Percentiles rank a stretch among this genome's conserved stretches.
phyloP scores from a whole-genome alignment of 1,140 invertebrate genomes.

The silkworm (Bombyx mori) region DNA sequence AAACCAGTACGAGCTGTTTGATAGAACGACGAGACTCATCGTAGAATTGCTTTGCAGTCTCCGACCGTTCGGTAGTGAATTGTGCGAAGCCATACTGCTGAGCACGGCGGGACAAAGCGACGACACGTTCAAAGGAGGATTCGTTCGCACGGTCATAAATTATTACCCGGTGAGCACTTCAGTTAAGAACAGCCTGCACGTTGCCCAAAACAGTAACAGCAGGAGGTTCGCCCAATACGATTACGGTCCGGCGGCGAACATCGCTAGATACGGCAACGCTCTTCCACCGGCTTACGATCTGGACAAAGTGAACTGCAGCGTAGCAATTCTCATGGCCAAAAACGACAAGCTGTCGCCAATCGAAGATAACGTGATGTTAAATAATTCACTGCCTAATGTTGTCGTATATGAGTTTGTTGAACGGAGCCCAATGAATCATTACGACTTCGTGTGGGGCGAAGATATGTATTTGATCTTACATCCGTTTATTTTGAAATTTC shows the following conservation, averaged over 20 bases:
- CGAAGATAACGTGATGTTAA: constrained; percentile 65
- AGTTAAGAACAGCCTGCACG: constrained; percentile 76
- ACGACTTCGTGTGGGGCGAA: constrained; percentile 35
- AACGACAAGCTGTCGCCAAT: constrained; percentile 61
- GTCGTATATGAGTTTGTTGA: constrained; percentile 45
- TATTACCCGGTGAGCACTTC: constrained; percentile 51
- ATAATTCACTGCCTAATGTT: constrained; percentile 47
- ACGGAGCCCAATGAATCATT: constrained; percentile 56
- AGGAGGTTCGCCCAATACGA: constrained; percentile 29
- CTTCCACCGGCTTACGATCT: constrained; percentile 4
- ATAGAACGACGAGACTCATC: too few relatives aligned
- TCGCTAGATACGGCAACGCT: neutral
- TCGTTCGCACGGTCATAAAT: neutral
- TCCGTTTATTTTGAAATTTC: neutral
- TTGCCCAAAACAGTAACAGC: constrained; percentile 61
- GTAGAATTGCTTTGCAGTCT: neutral
- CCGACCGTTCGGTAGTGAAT: constrained; percentile 2
- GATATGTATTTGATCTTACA: neutral
- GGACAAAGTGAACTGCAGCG: neutral
- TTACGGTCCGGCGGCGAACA: neutral
- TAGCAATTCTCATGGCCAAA: constrained; percentile 1
- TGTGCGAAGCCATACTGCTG: constrained; percentile 6
- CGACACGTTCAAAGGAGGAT: constrained; percentile 17
- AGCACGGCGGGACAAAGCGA: constrained; percentile 9
- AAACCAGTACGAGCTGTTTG: too few relatives aligned